Conservation (phyloP, 2,113 vertebrate genomes). For the Phylloscopus whistleri region DNA sequence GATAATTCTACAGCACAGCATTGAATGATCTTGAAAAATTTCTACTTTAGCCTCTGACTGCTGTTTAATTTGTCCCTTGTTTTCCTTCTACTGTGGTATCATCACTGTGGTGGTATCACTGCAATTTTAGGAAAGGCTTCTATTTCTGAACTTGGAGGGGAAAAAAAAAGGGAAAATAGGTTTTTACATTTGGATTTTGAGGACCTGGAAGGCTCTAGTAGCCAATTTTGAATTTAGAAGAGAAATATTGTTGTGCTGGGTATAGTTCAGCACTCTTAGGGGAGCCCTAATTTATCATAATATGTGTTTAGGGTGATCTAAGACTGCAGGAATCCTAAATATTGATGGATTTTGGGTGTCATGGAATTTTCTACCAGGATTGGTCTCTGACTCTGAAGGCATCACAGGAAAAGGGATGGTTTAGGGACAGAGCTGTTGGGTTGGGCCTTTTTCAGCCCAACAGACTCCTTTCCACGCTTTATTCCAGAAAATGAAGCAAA, state of each 20-base stretch:
- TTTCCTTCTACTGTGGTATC: neutral
- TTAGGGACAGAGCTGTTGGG: neutral
- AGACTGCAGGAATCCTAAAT: neutral
- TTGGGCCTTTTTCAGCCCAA: neutral
- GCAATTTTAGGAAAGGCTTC: neutral
- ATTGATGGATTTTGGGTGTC: neutral
- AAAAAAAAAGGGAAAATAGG: accelerated
- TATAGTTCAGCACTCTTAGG: neutral
- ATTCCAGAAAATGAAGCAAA: neutral
- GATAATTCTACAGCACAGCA: neutral
- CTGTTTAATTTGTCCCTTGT: neutral
- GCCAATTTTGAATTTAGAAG: neutral
- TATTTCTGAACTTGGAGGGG: neutral
- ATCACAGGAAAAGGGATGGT: neutral
- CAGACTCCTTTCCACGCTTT: neutral
- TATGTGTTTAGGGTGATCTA: neutral
- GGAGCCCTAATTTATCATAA: neutral
- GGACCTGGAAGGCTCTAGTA: neutral
- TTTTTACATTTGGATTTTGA: neutral
- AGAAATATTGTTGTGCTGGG: accelerated
- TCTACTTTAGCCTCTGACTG: neutral
- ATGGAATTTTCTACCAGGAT: neutral
- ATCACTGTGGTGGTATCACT: neutral
- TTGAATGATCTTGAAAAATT: neutral
- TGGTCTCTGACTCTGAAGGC: neutral